These are phyloP conservation scores for Sturnus vulgaris DNA, from an alignment of 2,113 vertebrate genomes.

Conservation along the genomic window DNA sequence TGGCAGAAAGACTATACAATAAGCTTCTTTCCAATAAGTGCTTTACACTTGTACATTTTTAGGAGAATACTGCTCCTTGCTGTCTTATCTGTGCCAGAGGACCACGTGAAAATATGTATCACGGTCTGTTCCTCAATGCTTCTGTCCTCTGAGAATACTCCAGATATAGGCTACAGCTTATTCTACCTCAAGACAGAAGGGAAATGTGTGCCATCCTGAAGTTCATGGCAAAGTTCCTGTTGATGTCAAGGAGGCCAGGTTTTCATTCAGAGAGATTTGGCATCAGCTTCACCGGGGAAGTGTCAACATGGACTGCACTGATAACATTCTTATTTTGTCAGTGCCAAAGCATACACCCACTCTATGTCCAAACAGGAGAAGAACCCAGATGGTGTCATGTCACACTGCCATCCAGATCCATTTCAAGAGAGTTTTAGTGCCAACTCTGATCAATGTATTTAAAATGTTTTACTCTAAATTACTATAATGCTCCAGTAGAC, in stretches of 20 bases:
- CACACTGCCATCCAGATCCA: background rate
- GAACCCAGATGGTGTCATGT: constrained; percentile 27
- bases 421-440: background rate
- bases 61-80: background rate
- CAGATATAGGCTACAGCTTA: background rate
- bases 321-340: constrained; percentile 10
- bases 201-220: background rate
- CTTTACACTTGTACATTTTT: background rate
- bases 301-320: background rate
- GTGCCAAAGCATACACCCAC: constrained; percentile 14
- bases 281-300: background rate
- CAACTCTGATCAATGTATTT: constrained; percentile 28
- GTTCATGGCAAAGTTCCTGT: background rate
- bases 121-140: background rate
- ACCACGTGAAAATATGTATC: background rate
- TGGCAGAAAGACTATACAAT: background rate
- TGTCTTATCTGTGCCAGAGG: background rate
- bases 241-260: background rate
- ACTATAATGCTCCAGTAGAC: background rate
- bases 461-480: background rate
- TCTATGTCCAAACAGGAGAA: constrained; percentile 37
- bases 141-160: background rate
- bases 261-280: constrained; percentile 11
- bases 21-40: background rate
- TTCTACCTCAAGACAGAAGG: background rate